phyloP scores from a whole-genome alignment of 1,140 invertebrate genomes.

The Musca domestica region DNA sequence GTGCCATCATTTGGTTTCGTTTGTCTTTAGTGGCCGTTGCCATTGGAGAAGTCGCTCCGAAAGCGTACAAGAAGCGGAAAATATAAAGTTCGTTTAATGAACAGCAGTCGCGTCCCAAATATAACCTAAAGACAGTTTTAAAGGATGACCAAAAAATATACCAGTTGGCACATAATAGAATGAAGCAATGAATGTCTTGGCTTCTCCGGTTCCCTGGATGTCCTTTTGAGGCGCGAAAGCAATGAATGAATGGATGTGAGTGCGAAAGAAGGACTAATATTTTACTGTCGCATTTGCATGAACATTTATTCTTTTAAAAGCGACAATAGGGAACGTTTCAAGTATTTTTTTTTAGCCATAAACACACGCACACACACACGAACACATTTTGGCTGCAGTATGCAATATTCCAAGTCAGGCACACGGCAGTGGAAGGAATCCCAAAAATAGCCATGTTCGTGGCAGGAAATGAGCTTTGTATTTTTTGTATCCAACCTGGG shows the following conservation, averaged over 20 bases:
- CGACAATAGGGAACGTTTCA: background rate
- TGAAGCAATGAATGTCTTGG: too few relatives aligned
- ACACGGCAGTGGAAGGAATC: background rate
- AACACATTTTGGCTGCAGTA: background rate
- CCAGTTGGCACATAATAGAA: too few relatives aligned
- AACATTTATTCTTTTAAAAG: slow-evolving; percentile 19
- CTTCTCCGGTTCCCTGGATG: too few relatives aligned
- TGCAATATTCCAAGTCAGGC: background rate
- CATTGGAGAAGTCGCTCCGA: too few relatives aligned
- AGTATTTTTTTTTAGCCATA: background rate
- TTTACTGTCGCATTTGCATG: slow-evolving; percentile 22
- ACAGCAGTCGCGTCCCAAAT: too few relatives aligned
- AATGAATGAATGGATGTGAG: background rate
- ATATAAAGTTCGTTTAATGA: too few relatives aligned
- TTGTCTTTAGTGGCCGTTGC: too few relatives aligned
- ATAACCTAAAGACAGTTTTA: too few relatives aligned
- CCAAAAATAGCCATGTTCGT: background rate
- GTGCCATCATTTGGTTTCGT: too few relatives aligned
- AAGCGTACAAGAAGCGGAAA: too few relatives aligned
- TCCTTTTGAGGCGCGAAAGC: too few relatives aligned
- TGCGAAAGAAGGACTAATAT: slow-evolving; percentile 15
- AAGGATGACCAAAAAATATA: too few relatives aligned
- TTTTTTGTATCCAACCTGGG: background rate
- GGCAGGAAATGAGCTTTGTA: background rate
- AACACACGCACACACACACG: background rate